Conservation (phyloP, 92 coral and sea anemone species). For the Virgularia gustaviana region DNA sequence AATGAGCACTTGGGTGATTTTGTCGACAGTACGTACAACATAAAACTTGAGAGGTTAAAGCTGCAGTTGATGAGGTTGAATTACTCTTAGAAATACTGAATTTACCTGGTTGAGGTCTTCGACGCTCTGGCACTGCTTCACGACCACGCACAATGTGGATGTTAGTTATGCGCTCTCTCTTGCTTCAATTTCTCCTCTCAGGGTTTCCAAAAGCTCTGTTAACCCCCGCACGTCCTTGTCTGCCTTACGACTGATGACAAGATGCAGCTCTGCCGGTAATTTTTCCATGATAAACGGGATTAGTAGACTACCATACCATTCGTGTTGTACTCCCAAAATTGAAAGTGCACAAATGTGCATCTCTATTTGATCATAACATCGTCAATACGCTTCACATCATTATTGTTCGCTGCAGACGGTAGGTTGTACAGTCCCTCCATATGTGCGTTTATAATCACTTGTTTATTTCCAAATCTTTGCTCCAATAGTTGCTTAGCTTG, state of each 20-base stretch:
- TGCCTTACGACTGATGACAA: not conserved
- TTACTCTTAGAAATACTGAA: not conserved
- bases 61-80: not conserved
- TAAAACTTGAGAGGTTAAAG: not conserved
- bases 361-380: not conserved
- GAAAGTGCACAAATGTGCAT: not conserved
- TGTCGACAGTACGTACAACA: not conserved
- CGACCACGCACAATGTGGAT: not conserved
- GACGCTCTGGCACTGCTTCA: not conserved
- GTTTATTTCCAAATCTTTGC: not conserved
- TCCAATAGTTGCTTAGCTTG: not conserved
- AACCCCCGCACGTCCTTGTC: not conserved
- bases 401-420: not conserved
- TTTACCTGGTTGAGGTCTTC: not conserved
- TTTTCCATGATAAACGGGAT: not conserved
- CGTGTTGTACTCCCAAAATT: not conserved
- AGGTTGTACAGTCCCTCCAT: not conserved
- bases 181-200: not conserved
- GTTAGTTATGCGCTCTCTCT: not conserved
- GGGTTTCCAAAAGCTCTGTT: not conserved
- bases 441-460: slow-evolving; percentile 1
- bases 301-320: not conserved
- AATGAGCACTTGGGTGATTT: not conserved
- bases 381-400: not conserved
- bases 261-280: not conserved